Conservation (phyloP, 2,113 vertebrate genomes). For the Sarotherodon lohbergeri region DNA sequence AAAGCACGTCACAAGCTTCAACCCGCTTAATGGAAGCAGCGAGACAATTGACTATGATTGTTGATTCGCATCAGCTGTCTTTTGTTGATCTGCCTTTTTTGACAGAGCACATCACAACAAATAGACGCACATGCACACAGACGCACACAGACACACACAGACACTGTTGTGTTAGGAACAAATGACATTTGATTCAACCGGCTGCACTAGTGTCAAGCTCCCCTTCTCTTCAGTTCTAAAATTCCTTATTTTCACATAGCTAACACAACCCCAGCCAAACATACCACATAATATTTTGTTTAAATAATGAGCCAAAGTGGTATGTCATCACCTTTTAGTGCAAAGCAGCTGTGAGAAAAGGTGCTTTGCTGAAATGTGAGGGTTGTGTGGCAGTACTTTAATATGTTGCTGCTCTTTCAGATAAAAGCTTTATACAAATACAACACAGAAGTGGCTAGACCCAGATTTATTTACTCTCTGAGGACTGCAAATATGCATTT, state of each 20-base stretch:
- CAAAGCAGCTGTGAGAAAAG: not conserved
- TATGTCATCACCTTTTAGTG: not conserved
- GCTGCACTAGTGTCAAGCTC: not conserved
- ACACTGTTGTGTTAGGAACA: not conserved
- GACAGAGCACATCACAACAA: not conserved
- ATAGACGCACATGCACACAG: not conserved
- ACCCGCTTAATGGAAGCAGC: conserved; percentile 14
- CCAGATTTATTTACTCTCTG: not conserved
- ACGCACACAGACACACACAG: not conserved
- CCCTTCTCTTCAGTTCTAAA: not conserved
- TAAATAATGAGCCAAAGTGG: not conserved
- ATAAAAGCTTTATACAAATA: not conserved
- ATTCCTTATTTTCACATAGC: not conserved
- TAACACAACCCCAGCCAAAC: not conserved
- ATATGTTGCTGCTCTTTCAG: not conserved
- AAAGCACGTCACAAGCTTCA: not conserved
- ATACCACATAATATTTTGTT: not conserved
- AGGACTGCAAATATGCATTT: not conserved
- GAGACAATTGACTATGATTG: conserved; percentile 22
- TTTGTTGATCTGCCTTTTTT: not conserved
- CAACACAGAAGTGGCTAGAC: not conserved
- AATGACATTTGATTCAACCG: conserved; percentile 33
- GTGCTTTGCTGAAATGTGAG: not conserved
- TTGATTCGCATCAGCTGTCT: conserved; percentile 36
- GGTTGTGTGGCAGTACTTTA: not conserved